These are phyloP conservation scores for Karalla daura DNA, from an alignment of 2,797 vertebrate genomes.

Conservation along the genomic window DNA sequence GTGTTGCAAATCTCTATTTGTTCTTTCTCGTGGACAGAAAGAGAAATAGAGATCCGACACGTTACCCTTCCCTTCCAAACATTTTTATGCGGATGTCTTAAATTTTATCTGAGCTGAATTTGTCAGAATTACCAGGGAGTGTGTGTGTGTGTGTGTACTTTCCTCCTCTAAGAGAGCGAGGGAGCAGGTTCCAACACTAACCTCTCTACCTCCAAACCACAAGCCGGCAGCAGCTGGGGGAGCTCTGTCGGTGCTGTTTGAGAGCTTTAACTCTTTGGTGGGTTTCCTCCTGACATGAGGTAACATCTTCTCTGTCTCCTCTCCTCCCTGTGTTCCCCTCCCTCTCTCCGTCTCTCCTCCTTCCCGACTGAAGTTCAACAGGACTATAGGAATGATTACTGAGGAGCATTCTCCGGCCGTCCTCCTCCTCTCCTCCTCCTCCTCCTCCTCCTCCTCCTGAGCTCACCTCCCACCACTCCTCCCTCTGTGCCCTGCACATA, in stretches of 20 bases:
- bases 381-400: slow-evolving; percentile 89
- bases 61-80: slow-evolving; percentile 26
- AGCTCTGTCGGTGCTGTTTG: slow-evolving; percentile 33
- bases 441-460: slow-evolving; percentile 41
- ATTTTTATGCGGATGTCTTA: slow-evolving; percentile 15
- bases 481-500: slow-evolving; percentile 45
- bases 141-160: slow-evolving; percentile 12
- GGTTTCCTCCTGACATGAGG: slow-evolving; percentile 52
- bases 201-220: slow-evolving; percentile 26
- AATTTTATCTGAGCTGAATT: slow-evolving; percentile 30
- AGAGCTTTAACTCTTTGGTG: slow-evolving; percentile 53
- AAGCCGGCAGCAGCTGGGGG: slow-evolving; percentile 26
- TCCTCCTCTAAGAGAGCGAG: slow-evolving; percentile 31
- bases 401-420: slow-evolving; percentile 75
- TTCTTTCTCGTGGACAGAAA: slow-evolving; percentile 53
- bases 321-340: too few species aligned
- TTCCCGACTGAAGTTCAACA: slow-evolving; percentile 80
- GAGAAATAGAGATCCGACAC: slow-evolving; percentile 57
- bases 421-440: slow-evolving; percentile 55
- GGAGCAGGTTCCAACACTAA: slow-evolving; percentile 23
- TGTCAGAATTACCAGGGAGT: background rate
- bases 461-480: slow-evolving; percentile 32
- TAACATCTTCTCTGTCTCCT: slow-evolving; percentile 60
- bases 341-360: slow-evolving; percentile 57
- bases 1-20: slow-evolving; percentile 64